Evolutionary conservation across 2,888 invertebrate species (phyloP).

Genomic region (Alitta virens): DNA sequence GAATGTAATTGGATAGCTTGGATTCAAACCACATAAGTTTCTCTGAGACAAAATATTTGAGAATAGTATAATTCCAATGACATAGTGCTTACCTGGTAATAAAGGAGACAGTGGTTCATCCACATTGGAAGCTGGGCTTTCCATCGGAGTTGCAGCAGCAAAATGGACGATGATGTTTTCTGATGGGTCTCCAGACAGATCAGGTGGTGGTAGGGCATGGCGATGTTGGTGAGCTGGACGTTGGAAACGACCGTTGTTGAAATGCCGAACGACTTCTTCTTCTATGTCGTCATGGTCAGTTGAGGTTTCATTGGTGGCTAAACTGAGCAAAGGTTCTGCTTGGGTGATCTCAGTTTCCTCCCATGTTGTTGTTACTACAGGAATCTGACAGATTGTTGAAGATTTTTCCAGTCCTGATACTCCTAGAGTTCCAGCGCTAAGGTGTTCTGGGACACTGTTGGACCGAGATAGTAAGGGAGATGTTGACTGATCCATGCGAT

Average conservation of each 20-base stretch:
- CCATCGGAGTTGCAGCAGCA: slow-evolving; percentile 45
- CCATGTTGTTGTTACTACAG: slow-evolving; percentile 7
- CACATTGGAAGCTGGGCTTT: slow-evolving; percentile 22
- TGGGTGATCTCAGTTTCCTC: not conserved
- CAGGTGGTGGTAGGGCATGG: not conserved
- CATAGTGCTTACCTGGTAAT: not conserved
- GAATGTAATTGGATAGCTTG: too few relatives aligned
- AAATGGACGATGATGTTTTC: slow-evolving; percentile 48
- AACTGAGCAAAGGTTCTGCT: slow-evolving; percentile 1
- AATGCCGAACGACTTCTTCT: not conserved
- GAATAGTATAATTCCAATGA: too few relatives aligned
- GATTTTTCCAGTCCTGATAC: slow-evolving; percentile 12
- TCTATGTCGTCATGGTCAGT: not conserved
- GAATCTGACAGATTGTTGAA: slow-evolving; percentile 12
- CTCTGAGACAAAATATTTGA: too few relatives aligned
- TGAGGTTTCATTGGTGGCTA: not conserved
- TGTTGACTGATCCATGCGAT: slow-evolving; percentile 38
- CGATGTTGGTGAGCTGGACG: not conserved
- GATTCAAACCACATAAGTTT: too few relatives aligned
- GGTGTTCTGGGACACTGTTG: slow-evolving; percentile 47
- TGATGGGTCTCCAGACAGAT: not conserved
- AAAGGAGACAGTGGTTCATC: slow-evolving; percentile 11
- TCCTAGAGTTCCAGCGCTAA: slow-evolving; percentile 12
- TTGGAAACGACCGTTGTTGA: not conserved
- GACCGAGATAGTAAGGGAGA: slow-evolving; percentile 52